Evolutionary conservation across 2,797 vertebrate species (phyloP), one percentile per base, ranked within the genome.

Genomic region (Gadopsis marmoratus): DNA sequence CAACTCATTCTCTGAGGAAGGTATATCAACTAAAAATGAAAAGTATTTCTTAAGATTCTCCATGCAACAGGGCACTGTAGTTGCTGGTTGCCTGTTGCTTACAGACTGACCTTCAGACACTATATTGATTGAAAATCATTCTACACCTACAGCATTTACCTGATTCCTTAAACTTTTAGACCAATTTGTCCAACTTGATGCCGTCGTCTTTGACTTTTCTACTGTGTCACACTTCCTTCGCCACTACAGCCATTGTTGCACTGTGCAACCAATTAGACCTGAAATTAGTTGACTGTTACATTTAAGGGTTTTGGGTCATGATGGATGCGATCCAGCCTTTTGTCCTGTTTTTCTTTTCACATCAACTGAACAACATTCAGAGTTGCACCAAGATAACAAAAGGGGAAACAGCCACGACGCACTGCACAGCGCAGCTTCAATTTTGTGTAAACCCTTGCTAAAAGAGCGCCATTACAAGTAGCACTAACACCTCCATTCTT

Each of bases 401-500:
- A 82, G 71, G 10, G 47, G 58, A 77, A 61, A 21, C 6, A 72
- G 21, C 12, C 54, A 39, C 8, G 47, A 56, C 53, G 45, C 54
- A 50, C 35, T 26, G 43, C 59, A 37, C 7, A 39, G 16, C 82
- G 47, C 73, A 29, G 63, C 54, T 76, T 89, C 41, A n/a, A n/a
- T 11, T 35, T 43, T 58, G 72, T 83, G 65, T 79, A 75, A 84
- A 84, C 79, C 60, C 76, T 67, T 78, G 80, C 84, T 84, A 73
- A 86, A 92, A 87, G 75, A 88, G 48, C 66, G 69, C 12, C 9
- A 11, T 47, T 83, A 76, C 61, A 80, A 82, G 84, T 78, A 84
- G 78, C 79, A 56, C 70, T 26, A 75, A 85, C 78, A 68, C 74
- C 64, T 74, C 37, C 58, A 61, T 45, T 69, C 67, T 53, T 43